These are phyloP conservation scores for Eira barbara DNA, from an alignment of 2,113 vertebrate species.

Conservation along the genomic window DNA sequence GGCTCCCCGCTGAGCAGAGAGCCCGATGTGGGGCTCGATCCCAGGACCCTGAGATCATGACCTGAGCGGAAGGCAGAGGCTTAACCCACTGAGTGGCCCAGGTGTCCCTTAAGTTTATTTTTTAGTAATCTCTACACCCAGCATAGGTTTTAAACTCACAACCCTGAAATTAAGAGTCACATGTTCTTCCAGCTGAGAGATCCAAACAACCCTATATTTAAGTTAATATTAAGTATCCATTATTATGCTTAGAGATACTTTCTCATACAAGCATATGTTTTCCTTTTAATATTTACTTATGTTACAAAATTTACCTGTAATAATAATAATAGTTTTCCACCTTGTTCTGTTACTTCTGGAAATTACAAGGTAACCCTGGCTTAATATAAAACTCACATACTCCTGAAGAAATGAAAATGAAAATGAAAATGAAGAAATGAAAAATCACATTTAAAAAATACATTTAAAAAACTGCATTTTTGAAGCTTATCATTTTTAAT, in stretches of 20 bases:
- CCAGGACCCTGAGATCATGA: too few species aligned
- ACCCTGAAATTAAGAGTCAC: not conserved
- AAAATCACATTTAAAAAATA: not conserved
- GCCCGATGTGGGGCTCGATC: rapidly evolving
- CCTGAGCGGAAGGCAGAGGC: too few species aligned
- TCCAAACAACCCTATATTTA: not conserved
- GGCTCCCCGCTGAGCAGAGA: too few species aligned
- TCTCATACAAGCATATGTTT: not conserved
- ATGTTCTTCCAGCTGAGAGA: not conserved
- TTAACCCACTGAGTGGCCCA: too few species aligned
- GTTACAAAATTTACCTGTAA: not conserved
- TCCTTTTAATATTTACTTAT: not conserved
- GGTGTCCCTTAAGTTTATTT: not conserved
- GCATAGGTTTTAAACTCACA: not conserved
- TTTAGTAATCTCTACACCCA: not conserved
- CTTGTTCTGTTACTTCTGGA: not conserved
- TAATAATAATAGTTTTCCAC: not conserved
- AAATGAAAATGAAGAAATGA: not conserved
- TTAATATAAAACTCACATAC: not conserved
- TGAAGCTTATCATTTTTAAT: constrained; percentile 34
- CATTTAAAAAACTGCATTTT: not conserved
- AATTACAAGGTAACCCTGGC: not conserved
- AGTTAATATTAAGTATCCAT: not conserved
- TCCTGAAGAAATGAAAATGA: not conserved
- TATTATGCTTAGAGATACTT: not conserved